phyloP scores from a whole-genome alignment of 2,113 vertebrate species.

The Empidonax traillii region DNA sequence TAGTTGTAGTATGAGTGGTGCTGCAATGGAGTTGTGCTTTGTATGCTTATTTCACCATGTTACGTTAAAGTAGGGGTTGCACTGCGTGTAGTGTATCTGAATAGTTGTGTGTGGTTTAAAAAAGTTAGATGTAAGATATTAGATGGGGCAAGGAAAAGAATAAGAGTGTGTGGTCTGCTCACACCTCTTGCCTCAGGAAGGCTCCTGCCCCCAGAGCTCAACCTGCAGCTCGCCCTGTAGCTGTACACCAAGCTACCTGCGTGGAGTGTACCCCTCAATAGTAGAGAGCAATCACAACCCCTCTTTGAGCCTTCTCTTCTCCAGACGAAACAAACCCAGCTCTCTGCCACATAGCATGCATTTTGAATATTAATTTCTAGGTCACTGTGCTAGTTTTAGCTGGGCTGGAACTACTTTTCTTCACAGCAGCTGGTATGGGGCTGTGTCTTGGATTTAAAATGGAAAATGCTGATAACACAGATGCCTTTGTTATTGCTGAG shows the following conservation, averaged over 20 bases:
- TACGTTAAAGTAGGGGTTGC: background rate
- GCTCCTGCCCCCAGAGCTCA: background rate
- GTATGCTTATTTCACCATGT: background rate
- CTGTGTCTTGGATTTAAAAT: background rate
- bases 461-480: background rate
- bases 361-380: background rate
- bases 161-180: background rate
- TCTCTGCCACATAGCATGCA: background rate
- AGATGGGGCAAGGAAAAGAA: background rate
- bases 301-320: background rate
- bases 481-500: background rate
- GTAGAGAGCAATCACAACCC: background rate
- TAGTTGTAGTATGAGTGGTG: background rate
- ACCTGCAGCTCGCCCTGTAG: background rate
- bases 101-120: background rate
- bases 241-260: accelerated
- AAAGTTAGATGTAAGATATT: background rate
- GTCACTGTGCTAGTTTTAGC: background rate
- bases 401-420: background rate
- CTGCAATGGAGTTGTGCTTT: background rate
- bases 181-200: background rate
- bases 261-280: background rate
- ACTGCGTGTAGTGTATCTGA: background rate
- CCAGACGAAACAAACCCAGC: background rate
- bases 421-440: background rate